Evolutionary conservation across 1,140 invertebrate species (phyloP).

Genomic region (Drosophila dunni): DNA sequence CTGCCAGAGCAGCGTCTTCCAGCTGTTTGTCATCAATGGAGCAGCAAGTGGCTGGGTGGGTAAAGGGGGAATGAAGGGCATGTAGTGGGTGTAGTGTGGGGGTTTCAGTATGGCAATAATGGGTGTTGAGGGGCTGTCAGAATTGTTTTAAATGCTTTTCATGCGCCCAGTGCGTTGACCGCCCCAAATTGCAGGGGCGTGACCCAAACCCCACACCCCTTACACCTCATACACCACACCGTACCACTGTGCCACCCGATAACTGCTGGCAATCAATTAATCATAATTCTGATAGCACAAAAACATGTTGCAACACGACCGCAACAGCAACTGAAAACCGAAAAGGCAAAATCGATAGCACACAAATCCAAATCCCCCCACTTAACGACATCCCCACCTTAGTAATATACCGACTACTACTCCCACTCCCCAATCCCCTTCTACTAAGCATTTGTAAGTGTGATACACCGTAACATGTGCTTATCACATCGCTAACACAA

Average conservation of each 20-base stretch:
- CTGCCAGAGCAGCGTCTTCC: conserved; percentile 43
- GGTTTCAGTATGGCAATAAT: neutral
- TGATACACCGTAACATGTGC: conserved; percentile 80
- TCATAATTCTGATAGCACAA: conserved; percentile 76
- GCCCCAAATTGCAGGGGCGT: conserved; percentile 64
- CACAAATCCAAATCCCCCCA: conserved; percentile 45
- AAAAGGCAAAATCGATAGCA: conserved; percentile 68
- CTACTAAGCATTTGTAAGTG: conserved; percentile 39
- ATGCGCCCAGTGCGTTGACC: conserved; percentile 50
- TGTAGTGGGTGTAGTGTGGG: neutral
- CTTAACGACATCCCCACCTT: neutral
- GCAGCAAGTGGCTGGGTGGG: conserved; percentile 1
- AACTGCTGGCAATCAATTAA: conserved; percentile 74
- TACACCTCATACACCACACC: neutral
- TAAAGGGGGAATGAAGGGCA: neutral
- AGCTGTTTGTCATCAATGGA: conserved; percentile 66
- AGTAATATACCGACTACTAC: neutral
- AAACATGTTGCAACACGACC: conserved; percentile 63
- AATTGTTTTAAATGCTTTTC: conserved; percentile 55
- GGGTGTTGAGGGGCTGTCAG: conserved; percentile 11
- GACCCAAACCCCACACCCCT: conserved; percentile 31
- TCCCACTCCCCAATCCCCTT: neutral
- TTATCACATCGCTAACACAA: conserved; percentile 67
- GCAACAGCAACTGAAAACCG: conserved; percentile 58
- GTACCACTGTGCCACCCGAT: conserved; percentile 9